These are phyloP conservation scores for Hepsetus odoe DNA, from an alignment of 2,113 vertebrate species.

Conservation along the genomic window DNA sequence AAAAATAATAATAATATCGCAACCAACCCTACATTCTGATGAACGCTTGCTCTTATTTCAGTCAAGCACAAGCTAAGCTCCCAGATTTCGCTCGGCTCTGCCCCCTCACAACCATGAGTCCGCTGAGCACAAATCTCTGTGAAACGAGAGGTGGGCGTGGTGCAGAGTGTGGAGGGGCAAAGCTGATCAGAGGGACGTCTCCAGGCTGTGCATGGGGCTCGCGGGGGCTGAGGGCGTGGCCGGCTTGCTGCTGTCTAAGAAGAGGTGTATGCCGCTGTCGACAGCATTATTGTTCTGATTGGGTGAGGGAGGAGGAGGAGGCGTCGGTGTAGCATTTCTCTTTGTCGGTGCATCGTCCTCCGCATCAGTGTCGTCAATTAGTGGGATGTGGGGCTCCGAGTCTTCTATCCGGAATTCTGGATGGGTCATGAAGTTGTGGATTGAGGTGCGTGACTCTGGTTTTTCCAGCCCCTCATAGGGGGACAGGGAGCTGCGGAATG, in stretches of 20 bases:
- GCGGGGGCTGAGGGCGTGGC: constrained; percentile 90
- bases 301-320: constrained; percentile 84
- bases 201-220: constrained; percentile 99
- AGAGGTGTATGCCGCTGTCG: constrained; percentile 94
- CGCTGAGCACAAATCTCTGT: constrained; percentile 56
- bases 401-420: constrained; percentile 99
- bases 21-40: constrained; percentile 90
- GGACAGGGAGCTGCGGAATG: constrained; percentile 99
- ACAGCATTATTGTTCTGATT: constrained; percentile 99
- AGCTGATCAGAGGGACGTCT: constrained; percentile 98
- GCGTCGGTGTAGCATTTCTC: constrained; percentile 81
- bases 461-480: constrained; percentile 98
- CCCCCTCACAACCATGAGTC: constrained; percentile 45
- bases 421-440: constrained; percentile 99
- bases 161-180: constrained; percentile 37
- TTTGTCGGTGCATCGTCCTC: constrained; percentile 98
- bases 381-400: constrained; percentile 98
- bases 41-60: constrained; percentile 89
- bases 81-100: constrained; percentile 73
- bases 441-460: constrained; percentile 94
- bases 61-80: constrained; percentile 86
- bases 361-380: constrained; percentile 97
- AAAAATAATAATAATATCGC: constrained; percentile 71
- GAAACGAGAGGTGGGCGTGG: constrained; percentile 55
- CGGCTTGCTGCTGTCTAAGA: constrained; percentile 90